These are phyloP conservation scores for Troides oblongomaculatus DNA, from an alignment of 2,888 invertebrate species.

Conservation along the genomic window DNA sequence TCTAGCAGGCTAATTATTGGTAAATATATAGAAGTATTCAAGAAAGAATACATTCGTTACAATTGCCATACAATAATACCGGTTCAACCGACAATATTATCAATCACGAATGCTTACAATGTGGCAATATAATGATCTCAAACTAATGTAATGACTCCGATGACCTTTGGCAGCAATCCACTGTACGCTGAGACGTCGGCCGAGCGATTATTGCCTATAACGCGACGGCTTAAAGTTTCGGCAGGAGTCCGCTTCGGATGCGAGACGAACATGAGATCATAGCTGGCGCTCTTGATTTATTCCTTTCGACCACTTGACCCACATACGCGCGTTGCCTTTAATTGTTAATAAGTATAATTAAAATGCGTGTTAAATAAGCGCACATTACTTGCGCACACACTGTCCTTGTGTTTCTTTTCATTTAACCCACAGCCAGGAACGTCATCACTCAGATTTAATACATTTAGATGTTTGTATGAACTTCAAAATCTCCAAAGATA, in stretches of 20 bases:
- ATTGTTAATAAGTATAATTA: slow-evolving; percentile 80
- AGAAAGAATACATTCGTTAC: neutral
- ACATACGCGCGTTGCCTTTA: slow-evolving; percentile 75
- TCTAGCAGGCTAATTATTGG: no score
- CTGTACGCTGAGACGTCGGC: slow-evolving; percentile 36
- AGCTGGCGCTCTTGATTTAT: slow-evolving; percentile 72
- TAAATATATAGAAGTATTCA: neutral
- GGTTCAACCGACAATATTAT: slow-evolving; percentile 42
- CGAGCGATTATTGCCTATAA: slow-evolving; percentile 43
- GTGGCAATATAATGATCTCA: slow-evolving; percentile 67
- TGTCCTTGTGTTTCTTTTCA: no score
- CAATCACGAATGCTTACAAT: slow-evolving; percentile 57
- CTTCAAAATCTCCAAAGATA: no score
- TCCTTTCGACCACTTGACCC: slow-evolving; percentile 77
- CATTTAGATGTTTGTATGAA: no score
- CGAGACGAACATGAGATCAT: slow-evolving; percentile 68
- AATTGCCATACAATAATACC: slow-evolving; percentile 22
- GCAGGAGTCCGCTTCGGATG: slow-evolving; percentile 35
- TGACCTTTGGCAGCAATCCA: slow-evolving; percentile 53
- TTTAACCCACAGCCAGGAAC: no score
- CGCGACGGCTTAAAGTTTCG: slow-evolving; percentile 40
- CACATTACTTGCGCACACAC: slow-evolving; percentile 10
- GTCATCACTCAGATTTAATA: no score
- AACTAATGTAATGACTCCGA: slow-evolving; percentile 69
- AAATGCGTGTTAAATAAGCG: slow-evolving; percentile 71